Percentiles rank a stretch among this genome's conserved stretches.
These are phyloP conservation scores for Pristis pectinata DNA, from an alignment of 2,797 vertebrate genomes.

Conservation along the genomic window DNA sequence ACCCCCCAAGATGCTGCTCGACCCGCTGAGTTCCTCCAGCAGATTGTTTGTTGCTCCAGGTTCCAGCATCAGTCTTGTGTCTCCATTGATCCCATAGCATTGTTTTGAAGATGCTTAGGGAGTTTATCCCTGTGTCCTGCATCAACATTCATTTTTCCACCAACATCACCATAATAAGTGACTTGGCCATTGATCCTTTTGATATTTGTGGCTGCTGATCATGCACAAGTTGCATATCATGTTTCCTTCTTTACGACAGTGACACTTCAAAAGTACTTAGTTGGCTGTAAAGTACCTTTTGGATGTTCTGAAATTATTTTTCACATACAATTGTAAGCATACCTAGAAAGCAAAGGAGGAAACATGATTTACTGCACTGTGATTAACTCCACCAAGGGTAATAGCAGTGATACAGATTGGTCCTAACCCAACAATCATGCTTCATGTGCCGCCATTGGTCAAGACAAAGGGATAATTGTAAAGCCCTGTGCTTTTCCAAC, in stretches of 20 bases:
- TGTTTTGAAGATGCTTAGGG: neutral
- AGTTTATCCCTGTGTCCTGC: neutral
- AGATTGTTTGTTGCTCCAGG: no score
- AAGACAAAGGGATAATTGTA: neutral
- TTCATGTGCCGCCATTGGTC: neutral
- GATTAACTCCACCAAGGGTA: neutral
- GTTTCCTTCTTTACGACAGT: neutral
- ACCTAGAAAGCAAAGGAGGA: neutral
- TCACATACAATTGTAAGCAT: neutral
- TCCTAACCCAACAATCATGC: neutral
- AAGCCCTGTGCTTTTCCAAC: neutral
- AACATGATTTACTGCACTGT: neutral
- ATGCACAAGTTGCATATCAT: neutral
- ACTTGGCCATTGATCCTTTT: neutral
- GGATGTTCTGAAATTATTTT: neutral
- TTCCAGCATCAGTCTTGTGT: no score
- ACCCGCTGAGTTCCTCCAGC: no score
- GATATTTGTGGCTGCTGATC: neutral
- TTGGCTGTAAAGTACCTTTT: neutral
- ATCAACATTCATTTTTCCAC: neutral
- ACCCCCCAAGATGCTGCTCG: no score
- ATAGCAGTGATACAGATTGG: neutral
- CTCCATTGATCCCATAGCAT: neutral
- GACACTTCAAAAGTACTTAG: neutral
- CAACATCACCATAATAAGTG: neutral